Evolutionary conservation across 2,113 vertebrate species (phyloP).

Genomic region (Nycticorax nycticorax): DNA sequence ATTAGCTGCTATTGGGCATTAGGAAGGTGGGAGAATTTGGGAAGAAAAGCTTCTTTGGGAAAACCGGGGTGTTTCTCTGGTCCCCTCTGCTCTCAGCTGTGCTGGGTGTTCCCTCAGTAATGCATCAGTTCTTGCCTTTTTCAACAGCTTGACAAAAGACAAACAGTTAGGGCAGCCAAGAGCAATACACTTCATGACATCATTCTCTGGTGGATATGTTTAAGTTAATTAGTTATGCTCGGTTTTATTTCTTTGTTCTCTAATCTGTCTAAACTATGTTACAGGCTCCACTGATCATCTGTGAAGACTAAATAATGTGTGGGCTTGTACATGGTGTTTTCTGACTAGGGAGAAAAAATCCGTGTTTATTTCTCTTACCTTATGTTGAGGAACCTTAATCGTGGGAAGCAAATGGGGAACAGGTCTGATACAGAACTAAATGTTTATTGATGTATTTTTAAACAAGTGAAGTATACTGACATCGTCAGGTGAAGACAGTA

Average conservation of each 20-base stretch:
- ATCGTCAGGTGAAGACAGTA: not conserved
- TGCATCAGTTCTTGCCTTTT: not conserved
- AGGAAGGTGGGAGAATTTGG: not conserved
- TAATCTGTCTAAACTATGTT: constrained; percentile 26
- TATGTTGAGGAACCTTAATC: not conserved
- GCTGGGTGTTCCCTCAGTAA: not conserved
- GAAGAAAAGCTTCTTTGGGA: not conserved
- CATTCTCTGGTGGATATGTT: constrained; percentile 9
- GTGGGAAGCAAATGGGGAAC: not conserved
- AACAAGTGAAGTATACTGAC: constrained; percentile 7
- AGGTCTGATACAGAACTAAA: not conserved
- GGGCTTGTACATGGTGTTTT: not conserved
- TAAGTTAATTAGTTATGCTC: constrained; percentile 21
- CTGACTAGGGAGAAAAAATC: not conserved
- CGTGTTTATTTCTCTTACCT: constrained; percentile 35
- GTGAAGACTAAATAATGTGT: constrained; percentile 46
- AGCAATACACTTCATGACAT: constrained; percentile 9
- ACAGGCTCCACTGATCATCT: constrained; percentile 37
- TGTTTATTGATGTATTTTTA: constrained; percentile 12
- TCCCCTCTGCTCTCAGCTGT: not conserved
- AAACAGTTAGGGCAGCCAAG: not conserved
- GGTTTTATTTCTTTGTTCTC: constrained; percentile 45
- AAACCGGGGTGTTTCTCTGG: not conserved
- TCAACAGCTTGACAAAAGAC: not conserved
- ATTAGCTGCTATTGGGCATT: not conserved